A percentile compares a stretch with the other conserved stretches of the same genome.
Conservation (phyloP, 2,888 invertebrate species). For the Tetragonisca angustula region DNA sequence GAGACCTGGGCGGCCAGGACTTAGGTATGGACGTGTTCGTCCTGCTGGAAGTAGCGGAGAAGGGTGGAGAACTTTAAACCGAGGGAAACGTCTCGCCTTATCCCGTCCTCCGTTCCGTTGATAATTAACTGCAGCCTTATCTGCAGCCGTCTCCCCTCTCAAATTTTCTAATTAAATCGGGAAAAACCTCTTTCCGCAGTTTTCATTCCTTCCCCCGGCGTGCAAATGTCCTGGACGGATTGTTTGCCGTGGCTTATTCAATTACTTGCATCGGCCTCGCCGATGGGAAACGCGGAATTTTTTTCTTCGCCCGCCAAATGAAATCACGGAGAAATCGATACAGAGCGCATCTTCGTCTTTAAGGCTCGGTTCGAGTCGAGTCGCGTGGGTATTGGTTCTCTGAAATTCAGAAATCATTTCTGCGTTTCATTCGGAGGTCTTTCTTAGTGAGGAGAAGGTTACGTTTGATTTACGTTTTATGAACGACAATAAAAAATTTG, state of each 20-base stretch:
- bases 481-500: too few species aligned
- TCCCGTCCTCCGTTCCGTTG: slow-evolving; percentile 15
- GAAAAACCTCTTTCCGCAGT: slow-evolving; percentile 46
- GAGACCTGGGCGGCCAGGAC: background rate
- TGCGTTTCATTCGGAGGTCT: too few species aligned
- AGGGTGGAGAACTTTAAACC: slow-evolving; percentile 38
- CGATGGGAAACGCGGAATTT: background rate
- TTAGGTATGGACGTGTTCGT: slow-evolving; percentile 17
- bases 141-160: slow-evolving; percentile 10
- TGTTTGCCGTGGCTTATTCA: slow-evolving; percentile 55
- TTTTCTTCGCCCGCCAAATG: background rate
- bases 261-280: slow-evolving; percentile 25
- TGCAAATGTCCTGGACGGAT: slow-evolving; percentile 40
- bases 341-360: background rate
- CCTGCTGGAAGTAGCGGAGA: background rate
- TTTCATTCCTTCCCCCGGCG: slow-evolving; percentile 34
- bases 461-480: too few species aligned
- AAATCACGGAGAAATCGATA: slow-evolving; percentile 7
- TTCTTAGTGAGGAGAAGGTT: too few species aligned
- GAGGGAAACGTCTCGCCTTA: background rate
- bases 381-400: too few species aligned
- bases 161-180: slow-evolving; percentile 65
- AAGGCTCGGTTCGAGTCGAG: too few species aligned
- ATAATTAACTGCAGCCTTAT: slow-evolving; percentile 64
- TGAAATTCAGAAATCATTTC: too few species aligned